These are phyloP conservation scores for Phalacrocorax carbo DNA, from an alignment of 2,113 vertebrate species.

Conservation along the genomic window DNA sequence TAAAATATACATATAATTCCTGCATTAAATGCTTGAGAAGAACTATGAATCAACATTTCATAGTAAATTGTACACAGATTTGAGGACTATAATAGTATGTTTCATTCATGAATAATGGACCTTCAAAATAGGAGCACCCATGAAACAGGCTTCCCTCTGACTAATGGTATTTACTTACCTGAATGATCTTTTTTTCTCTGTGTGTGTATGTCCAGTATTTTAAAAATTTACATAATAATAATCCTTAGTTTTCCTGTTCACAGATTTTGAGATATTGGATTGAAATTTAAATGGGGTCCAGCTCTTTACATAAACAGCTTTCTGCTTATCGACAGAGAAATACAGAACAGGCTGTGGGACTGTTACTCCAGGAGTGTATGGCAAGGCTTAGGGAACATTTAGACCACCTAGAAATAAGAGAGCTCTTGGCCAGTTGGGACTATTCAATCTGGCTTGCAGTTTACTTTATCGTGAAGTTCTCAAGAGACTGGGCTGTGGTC, in stretches of 20 bases:
- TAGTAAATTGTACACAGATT: slow-evolving; percentile 42
- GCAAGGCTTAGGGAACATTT: neutral
- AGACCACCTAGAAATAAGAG: neutral
- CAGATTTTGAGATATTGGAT: neutral
- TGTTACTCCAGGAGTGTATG: neutral
- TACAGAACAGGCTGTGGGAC: neutral
- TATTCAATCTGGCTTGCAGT: neutral
- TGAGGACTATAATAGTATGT: neutral
- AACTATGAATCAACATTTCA: slow-evolving; percentile 55
- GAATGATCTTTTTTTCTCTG: neutral
- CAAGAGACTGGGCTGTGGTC: neutral
- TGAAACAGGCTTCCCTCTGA: neutral
- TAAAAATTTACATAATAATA: neutral
- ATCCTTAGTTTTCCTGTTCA: neutral
- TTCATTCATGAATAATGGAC: slow-evolving; percentile 1
- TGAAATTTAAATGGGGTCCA: neutral
- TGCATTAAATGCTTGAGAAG: slow-evolving; percentile 32
- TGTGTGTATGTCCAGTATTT: neutral
- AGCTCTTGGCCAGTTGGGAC: neutral
- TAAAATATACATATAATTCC: slow-evolving; percentile 32
- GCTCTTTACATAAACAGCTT: neutral
- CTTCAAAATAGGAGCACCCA: neutral
- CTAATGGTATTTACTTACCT: neutral
- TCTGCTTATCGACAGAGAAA: neutral
- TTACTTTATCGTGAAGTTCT: neutral